Evolutionary conservation across 2,797 vertebrate genomes (phyloP).

Genomic region (Cirrhinus mrigala): DNA sequence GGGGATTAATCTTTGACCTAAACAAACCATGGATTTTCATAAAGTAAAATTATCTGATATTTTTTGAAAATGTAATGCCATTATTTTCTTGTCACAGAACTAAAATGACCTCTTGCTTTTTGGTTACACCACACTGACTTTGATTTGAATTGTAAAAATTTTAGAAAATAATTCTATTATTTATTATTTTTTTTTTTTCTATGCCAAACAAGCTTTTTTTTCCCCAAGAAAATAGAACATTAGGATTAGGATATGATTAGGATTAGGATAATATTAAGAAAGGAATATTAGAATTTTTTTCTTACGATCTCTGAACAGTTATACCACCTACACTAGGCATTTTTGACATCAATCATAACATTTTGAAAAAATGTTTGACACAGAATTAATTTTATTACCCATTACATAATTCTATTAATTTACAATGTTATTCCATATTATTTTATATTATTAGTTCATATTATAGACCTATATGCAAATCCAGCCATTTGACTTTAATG

Average conservation of each 20-base stretch:
- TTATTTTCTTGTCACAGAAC: background rate
- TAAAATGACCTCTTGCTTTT: background rate
- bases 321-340: too few relatives aligned
- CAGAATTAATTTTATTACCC: background rate
- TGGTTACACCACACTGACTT: background rate
- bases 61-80: background rate
- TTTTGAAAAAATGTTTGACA: background rate
- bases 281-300: background rate
- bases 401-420: background rate
- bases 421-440: background rate
- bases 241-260: too few relatives aligned
- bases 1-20: background rate
- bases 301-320: background rate
- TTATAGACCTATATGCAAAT: background rate
- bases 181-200: background rate
- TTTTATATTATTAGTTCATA: background rate
- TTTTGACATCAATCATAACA: background rate
- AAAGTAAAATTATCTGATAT: background rate
- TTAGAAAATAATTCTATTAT: background rate
- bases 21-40: background rate
- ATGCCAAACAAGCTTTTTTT: background rate
- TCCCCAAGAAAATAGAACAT: too few relatives aligned
- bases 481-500: background rate
- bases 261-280: too few relatives aligned
- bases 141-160: background rate